These are phyloP conservation scores for Noctilio leporinus DNA, from an alignment of 2,113 vertebrate species.

Conservation along the genomic window DNA sequence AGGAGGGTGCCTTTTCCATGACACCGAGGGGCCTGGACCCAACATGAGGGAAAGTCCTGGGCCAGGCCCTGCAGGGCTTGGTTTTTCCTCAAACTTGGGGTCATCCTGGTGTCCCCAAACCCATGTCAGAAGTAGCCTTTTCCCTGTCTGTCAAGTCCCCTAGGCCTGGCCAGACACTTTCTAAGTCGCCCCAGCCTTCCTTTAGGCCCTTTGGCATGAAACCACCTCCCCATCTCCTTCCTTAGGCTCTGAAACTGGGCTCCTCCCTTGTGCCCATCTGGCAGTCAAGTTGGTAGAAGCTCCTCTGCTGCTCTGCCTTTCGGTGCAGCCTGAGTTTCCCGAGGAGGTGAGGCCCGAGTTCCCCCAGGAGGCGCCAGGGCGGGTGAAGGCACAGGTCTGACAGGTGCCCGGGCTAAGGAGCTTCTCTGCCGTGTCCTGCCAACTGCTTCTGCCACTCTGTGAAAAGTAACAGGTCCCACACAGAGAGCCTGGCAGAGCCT, in stretches of 20 bases:
- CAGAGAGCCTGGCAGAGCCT: neutral
- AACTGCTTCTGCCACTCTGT: neutral
- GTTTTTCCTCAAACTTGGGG: neutral
- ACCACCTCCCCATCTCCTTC: neutral
- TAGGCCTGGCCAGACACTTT: rapidly evolving
- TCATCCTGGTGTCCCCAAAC: neutral
- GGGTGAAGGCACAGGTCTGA: neutral
- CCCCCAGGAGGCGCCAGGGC: neutral
- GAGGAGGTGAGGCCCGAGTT: neutral
- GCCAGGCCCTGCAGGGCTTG: neutral
- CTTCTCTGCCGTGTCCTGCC: neutral
- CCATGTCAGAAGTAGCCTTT: neutral
- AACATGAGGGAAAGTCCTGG: neutral
- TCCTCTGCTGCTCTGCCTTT: neutral
- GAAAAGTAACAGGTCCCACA: neutral
- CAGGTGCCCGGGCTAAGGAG: rapidly evolving
- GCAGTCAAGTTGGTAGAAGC: neutral
- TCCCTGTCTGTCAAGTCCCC: neutral
- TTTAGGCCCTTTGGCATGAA: neutral
- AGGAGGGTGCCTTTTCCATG: neutral
- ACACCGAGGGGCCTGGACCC: neutral
- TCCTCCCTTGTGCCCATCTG: neutral
- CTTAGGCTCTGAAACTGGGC: neutral
- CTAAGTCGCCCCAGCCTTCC: neutral
- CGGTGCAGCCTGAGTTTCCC: neutral